These are phyloP conservation scores for Euzetes globulus DNA, from an alignment of 2,888 invertebrate species.

Conservation along the genomic window DNA sequence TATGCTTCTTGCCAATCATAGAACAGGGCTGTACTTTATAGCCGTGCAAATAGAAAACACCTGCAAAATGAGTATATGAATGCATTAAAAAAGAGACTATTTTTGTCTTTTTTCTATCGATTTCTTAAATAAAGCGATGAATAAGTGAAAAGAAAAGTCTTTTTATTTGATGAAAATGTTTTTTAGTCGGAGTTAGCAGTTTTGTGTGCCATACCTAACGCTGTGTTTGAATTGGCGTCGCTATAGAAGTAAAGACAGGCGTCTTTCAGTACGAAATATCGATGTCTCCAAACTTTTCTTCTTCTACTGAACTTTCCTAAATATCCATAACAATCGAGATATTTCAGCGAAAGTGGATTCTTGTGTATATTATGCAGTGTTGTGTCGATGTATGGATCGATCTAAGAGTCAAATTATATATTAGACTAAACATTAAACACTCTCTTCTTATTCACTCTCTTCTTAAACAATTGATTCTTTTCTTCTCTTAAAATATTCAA, in stretches of 20 bases:
- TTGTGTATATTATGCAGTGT: conserved; percentile 71
- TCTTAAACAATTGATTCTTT: not conserved
- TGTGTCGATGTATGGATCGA: conserved; percentile 63
- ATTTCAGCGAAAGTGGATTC: conserved; percentile 63
- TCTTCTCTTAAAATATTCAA: conserved; percentile 3
- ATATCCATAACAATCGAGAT: conserved; percentile 88
- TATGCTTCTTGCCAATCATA: conserved; percentile 74
- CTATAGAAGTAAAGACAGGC: conserved; percentile 90
- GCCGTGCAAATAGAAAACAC: conserved; percentile 87
- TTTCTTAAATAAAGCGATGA: not conserved
- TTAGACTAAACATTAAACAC: not conserved
- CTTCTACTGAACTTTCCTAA: conserved; percentile 66
- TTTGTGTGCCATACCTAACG: conserved; percentile 64
- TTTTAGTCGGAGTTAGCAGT: not conserved
- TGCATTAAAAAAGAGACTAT: no score
- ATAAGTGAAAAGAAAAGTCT: not conserved
- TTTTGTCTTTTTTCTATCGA: not conserved
- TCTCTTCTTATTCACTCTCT: not conserved
- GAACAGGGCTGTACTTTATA: conserved; percentile 74
- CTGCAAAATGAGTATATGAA: conserved; percentile 50
- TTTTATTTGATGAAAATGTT: not conserved
- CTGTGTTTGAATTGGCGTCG: conserved; percentile 74
- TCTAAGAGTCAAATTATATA: conserved; percentile 45
- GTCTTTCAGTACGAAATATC: conserved; percentile 89
- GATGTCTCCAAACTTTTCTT: conserved; percentile 75